A percentile compares a stretch with the other conserved stretches of the same genome.
phyloP scores from a whole-genome alignment of 2,888 invertebrate species.

The Caenorhabditis uteleia region DNA sequence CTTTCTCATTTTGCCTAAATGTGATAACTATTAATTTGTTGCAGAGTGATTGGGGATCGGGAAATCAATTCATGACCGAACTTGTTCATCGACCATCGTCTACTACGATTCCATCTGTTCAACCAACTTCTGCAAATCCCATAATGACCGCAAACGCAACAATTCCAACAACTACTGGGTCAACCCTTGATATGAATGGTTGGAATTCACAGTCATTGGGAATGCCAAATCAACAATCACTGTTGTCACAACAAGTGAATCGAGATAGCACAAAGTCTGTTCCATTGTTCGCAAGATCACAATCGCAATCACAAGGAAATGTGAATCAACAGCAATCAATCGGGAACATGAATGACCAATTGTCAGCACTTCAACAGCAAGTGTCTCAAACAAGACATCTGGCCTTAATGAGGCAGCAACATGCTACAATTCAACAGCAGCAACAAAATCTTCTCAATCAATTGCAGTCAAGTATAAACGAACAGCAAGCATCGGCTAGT shows the following conservation, averaged over 20 bases:
- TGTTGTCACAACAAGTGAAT: too few species aligned
- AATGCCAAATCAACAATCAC: not conserved
- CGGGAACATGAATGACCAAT: too few species aligned
- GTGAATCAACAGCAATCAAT: too few species aligned
- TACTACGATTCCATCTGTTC: too few species aligned
- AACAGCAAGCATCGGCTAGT: not conserved
- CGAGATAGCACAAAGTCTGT: slow-evolving; percentile 1
- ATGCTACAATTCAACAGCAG: slow-evolving; percentile 8
- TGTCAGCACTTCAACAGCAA: slow-evolving; percentile 20
- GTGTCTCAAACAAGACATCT: slow-evolving; percentile 5
- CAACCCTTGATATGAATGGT: not conserved
- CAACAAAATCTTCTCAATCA: slow-evolving; percentile 20
- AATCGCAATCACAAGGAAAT: not conserved
- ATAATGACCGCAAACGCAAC: too few species aligned
- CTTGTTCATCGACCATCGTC: too few species aligned
- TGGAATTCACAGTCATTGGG: slow-evolving; percentile 11
- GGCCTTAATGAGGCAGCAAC: slow-evolving; percentile 14
- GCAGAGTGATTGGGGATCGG: too few species aligned
- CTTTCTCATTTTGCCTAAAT: too few species aligned
- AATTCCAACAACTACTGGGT: slow-evolving; percentile 2
- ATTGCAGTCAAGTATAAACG: slow-evolving; percentile 11
- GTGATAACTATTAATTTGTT: too few species aligned
- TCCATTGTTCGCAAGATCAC: slow-evolving; percentile 28
- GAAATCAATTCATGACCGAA: too few species aligned
- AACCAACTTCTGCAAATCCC: too few species aligned